These are phyloP conservation scores for Macrosteles quadrilineatus DNA, from an alignment of 1,140 invertebrate species.

Conservation along the genomic window DNA sequence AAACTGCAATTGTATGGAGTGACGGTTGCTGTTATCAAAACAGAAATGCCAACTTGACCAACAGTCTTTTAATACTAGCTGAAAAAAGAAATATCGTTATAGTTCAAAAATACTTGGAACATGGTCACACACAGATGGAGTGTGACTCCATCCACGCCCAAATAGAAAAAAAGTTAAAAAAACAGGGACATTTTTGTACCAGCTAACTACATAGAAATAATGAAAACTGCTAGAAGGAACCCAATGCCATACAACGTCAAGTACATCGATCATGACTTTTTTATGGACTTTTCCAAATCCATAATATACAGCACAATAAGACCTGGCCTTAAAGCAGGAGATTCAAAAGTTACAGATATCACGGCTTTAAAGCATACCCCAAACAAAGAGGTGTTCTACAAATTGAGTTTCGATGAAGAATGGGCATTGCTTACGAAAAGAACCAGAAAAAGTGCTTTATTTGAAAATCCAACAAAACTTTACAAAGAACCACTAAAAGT, in stretches of 20 bases:
- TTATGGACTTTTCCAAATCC: conserved; percentile 6
- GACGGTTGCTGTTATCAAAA: not conserved
- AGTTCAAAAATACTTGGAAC: not conserved
- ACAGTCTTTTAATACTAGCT: too few relatives aligned
- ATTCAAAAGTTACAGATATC: conserved; percentile 18
- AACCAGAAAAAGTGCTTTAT: conserved; percentile 7
- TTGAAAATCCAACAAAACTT: conserved; percentile 7
- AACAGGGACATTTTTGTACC: conserved; percentile 15
- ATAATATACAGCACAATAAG: conserved; percentile 18
- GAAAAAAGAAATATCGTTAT: too few relatives aligned
- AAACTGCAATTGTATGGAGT: not conserved
- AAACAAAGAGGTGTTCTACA: not conserved
- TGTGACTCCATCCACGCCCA: conserved; percentile 16
- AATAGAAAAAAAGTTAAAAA: conserved; percentile 16
- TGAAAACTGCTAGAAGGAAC: conserved; percentile 5
- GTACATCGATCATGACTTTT: conserved; percentile 15
- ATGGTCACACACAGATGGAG: conserved; percentile 16
- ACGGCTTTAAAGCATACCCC: conserved; percentile 19
- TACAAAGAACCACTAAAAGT: conserved; percentile 10
- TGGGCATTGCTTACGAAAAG: conserved; percentile 7
- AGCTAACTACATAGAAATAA: conserved; percentile 21
- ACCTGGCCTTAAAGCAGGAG: conserved; percentile 22
- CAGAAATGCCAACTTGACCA: not conserved
- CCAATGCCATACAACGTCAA: not conserved
- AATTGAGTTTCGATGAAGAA: conserved; percentile 27